Conservation (phyloP, 2,888 invertebrate genomes). For the Malthinus flaveolus region DNA sequence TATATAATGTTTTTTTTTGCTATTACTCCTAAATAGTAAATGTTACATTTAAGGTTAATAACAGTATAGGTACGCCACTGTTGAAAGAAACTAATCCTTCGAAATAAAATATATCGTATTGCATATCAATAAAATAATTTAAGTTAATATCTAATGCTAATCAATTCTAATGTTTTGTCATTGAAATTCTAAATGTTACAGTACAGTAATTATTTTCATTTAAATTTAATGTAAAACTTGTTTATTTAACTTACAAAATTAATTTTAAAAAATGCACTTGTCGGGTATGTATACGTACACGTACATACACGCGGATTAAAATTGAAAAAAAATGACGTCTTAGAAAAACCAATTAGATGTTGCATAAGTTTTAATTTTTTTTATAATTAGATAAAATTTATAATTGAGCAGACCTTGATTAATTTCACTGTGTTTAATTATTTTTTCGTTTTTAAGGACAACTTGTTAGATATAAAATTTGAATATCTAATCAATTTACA, state of each 20-base stretch:
- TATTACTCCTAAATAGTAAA: no score
- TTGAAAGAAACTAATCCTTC: constrained; percentile 1
- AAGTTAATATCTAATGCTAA: constrained; percentile 21
- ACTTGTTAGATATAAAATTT: constrained; percentile 21
- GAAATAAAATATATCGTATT: background rate
- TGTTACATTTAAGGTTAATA: no score
- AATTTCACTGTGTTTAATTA: constrained; percentile 21
- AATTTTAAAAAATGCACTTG: constrained; percentile 4
- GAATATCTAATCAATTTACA: constrained; percentile 2
- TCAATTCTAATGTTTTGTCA: constrained; percentile 27
- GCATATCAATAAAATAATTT: constrained; percentile 5
- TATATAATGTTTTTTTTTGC: no score
- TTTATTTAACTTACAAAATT: constrained; percentile 22
- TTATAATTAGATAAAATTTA: constrained; percentile 19
- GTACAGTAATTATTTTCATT: constrained; percentile 20
- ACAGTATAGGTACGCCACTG: background rate
- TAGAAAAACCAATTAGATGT: constrained; percentile 10
- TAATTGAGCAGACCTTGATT: constrained; percentile 21
- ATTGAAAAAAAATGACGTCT: constrained; percentile 19
- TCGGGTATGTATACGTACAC: no score
- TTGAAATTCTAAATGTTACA: constrained; percentile 31
- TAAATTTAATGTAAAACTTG: constrained; percentile 14
- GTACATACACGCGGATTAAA: no score
- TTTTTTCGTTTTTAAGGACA: constrained; percentile 20
- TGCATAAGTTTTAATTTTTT: constrained; percentile 20